A percentile compares a stretch with the other conserved stretches of the same genome.
Conservation (phyloP, 2,888 invertebrate species). For the Nemoura dubitans region DNA sequence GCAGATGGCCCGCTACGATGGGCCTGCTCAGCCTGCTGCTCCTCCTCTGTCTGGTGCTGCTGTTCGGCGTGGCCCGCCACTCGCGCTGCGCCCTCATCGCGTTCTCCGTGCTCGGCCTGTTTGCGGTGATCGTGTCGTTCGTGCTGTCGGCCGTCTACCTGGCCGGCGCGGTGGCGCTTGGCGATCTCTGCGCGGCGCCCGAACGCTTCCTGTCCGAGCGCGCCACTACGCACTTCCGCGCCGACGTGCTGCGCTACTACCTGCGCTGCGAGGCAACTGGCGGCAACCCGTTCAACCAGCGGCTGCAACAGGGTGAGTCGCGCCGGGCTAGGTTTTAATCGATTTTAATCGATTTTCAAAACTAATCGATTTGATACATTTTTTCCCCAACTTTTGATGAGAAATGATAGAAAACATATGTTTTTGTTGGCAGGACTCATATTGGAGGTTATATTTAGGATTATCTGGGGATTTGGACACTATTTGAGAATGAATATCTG, state of each 20-base stretch:
- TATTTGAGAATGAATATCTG: too few relatives aligned
- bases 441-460: too few relatives aligned
- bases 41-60: conserved; percentile 85
- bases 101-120: conserved; percentile 85
- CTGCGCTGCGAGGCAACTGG: conserved; percentile 83
- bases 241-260: conserved; percentile 74
- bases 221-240: conserved; percentile 64
- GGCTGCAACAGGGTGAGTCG: conserved; percentile 71
- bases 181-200: conserved; percentile 86
- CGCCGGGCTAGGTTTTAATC: too few relatives aligned
- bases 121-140: conserved; percentile 91
- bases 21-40: conserved; percentile 85
- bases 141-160: conserved; percentile 87
- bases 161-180: conserved; percentile 83
- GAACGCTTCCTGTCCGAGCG: conserved; percentile 75
- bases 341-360: background rate
- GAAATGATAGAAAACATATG: too few relatives aligned
- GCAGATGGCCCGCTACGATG: conserved; percentile 90
- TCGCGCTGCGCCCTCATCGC: conserved; percentile 89
- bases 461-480: too few relatives aligned
- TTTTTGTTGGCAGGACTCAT: too few relatives aligned
- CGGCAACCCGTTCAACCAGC: conserved; percentile 83
- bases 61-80: conserved; percentile 89
- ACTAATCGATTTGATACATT: too few relatives aligned
- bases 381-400: too few relatives aligned